phyloP scores from a whole-genome alignment of 2,888 invertebrate genomes.

The Drosophila kanekoi region DNA sequence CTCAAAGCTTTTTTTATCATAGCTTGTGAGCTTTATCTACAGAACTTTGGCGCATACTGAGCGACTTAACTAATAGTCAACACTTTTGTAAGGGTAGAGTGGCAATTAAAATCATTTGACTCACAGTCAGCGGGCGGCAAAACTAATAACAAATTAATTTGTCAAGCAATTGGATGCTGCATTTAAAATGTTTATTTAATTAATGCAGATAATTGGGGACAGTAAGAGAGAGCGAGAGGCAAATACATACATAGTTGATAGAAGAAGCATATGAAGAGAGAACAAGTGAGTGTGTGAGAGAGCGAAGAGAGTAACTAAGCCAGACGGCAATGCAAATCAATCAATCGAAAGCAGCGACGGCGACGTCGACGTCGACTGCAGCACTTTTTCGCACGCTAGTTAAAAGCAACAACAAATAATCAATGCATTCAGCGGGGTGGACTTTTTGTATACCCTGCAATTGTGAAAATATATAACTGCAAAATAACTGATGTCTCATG shows the following conservation, averaged over 20 bases:
- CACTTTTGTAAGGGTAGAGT: conserved; percentile 14
- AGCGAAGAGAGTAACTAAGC: conserved; percentile 40
- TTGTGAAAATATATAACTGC: too few species aligned
- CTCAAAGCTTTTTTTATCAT: background rate
- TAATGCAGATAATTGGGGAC: conserved; percentile 65
- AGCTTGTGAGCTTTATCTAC: too few species aligned
- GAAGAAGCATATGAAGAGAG: conserved; percentile 1
- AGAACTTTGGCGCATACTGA: background rate
- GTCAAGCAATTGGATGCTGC: conserved; percentile 65
- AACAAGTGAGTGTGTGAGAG: conserved; percentile 7
- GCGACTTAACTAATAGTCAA: conserved; percentile 21
- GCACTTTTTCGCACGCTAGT: conserved; percentile 21
- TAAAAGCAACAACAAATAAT: conserved; percentile 13
- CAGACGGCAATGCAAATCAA: conserved; percentile 69
- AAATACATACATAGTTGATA: background rate
- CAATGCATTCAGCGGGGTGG: background rate
- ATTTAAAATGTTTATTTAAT: conserved; percentile 73
- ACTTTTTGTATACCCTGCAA: conserved; percentile 3
- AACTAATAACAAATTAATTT: conserved; percentile 71
- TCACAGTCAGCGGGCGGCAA: conserved; percentile 39
- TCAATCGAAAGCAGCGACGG: conserved; percentile 27
- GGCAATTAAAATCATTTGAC: conserved; percentile 67
- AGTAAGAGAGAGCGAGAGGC: conserved; percentile 2
- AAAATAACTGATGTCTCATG: too few species aligned
- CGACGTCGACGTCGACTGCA: conserved; percentile 8